Evolutionary conservation across 35 echinoderm and acorn worm species (phyloP), one percentile per base, ranked within the genome.

Genomic region (Chiridota heheva): DNA sequence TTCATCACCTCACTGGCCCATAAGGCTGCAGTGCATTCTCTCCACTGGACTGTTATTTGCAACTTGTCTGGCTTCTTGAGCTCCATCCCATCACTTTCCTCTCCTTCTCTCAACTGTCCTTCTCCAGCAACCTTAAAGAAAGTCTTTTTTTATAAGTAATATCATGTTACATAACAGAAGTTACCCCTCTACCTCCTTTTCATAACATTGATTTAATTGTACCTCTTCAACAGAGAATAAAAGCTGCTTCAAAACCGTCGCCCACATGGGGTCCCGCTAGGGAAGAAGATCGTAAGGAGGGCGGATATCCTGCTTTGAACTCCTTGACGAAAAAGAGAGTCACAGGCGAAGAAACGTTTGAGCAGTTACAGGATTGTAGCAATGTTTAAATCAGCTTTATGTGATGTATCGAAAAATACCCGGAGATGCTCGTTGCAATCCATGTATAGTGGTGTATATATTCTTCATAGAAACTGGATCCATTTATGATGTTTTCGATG

Each of bases 181-280:
- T 5, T 63, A 6, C 18, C n/a, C 18, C 20, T 0, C 5, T 18
- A 22, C 20, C 36, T 41, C 58, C 36, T 66, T 55, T 5, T 18
- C 5, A 59, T 24, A 16, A 4, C 1, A 66, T 15, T 13, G 16
- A 15, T 83, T 16, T 28, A 17, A 38, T 43, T 58, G 12, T 44
- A 44, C 60, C 3, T 46, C 6, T 33, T 40, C 44, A 40, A 36
- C 89, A 91, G 89, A 85, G 82, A 56, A 8, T 81, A 10, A 62
- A 73, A 20, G 33, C 55, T 27, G 66, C 82, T 20, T 64, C 67
- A 18, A 73, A 10, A 34, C 82, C 89, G 4, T 59, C 82, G 2
- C 30, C 33, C 8, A 76, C 85, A 37, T 91, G 88, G 88, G 88
- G 88, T 8, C 88, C 88, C 45, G 88, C 88, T 24, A 24, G 69